phyloP scores from a whole-genome alignment of 2,888 invertebrate species.

The Callyntrura sp. region DNA sequence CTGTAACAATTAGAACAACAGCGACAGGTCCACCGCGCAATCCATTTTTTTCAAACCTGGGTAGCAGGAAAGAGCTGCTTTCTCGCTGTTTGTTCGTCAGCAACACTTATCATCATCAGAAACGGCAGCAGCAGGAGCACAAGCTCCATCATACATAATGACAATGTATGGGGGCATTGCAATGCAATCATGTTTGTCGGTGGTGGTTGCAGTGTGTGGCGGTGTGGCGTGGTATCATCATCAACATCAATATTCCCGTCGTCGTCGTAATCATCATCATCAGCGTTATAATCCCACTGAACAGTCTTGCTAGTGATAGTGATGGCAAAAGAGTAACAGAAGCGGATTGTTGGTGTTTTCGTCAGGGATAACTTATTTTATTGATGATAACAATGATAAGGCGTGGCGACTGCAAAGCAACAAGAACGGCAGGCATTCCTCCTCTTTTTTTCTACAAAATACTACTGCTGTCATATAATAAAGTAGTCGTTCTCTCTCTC shows the following conservation, averaged over 20 bases:
- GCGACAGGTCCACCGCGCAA: background rate
- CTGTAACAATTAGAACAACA: conserved; percentile 73
- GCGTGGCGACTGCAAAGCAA: conserved; percentile 73
- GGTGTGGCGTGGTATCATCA: conserved; percentile 63
- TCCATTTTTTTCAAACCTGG: background rate
- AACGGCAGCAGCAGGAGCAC: conserved; percentile 70
- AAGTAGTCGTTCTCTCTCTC: conserved; percentile 12
- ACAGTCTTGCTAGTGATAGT: conserved; percentile 50
- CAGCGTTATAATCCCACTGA: conserved; percentile 17
- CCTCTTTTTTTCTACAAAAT: conserved; percentile 44
- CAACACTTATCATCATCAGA: conserved; percentile 58
- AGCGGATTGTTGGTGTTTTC: conserved; percentile 48
- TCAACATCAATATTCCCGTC: conserved; percentile 4
- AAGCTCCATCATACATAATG: conserved; percentile 70
- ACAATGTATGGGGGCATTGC: conserved; percentile 64
- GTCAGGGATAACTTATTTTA: conserved; percentile 75
- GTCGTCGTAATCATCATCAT: conserved; percentile 27
- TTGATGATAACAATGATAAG: conserved; percentile 80
- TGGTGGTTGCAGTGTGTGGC: conserved; percentile 1
- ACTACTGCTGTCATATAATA: conserved; percentile 37
- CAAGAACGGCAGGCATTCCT: conserved; percentile 39
- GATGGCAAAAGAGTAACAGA: conserved; percentile 37
- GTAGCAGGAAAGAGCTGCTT: conserved; percentile 27
- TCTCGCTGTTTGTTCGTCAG: conserved; percentile 13
- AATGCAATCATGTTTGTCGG: conserved; percentile 31